phyloP scores from a whole-genome alignment of 92 coral and sea anemone species.

The Zoanthus gigantus region DNA sequence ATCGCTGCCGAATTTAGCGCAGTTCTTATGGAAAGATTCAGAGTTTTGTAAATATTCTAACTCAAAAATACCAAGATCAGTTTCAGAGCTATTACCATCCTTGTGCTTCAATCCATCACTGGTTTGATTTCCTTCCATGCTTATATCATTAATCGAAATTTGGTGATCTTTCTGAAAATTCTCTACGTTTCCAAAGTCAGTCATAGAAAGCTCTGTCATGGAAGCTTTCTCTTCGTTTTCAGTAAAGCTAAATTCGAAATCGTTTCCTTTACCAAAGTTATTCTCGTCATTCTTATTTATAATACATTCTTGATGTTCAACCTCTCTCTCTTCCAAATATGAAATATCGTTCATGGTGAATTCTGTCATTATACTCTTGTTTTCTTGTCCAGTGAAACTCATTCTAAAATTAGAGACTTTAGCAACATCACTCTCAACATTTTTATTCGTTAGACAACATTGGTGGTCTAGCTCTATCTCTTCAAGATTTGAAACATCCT shows the following conservation, averaged over 20 bases:
- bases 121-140: background rate
- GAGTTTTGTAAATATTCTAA: conserved; percentile 52
- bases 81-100: conserved; percentile 48
- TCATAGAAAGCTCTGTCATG: conserved; percentile 66
- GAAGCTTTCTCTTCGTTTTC: conserved; percentile 57
- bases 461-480: conserved; percentile 25
- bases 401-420: no score
- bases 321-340: conserved; percentile 47
- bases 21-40: conserved; percentile 40
- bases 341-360: conserved; percentile 60
- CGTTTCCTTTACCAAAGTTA: background rate
- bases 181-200: conserved; percentile 70
- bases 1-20: background rate
- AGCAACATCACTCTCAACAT: no score
- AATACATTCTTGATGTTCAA: conserved; percentile 24
- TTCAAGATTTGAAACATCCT: conserved; percentile 69
- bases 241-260: conserved; percentile 32
- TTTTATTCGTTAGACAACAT: no score
- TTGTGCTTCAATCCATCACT: conserved; percentile 9
- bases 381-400: background rate
- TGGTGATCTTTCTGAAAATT: conserved; percentile 43
- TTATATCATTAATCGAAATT: background rate
- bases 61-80: conserved; percentile 55
- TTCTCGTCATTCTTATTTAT: background rate
- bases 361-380: conserved; percentile 67